Percentiles rank a stretch among this genome's conserved stretches.
These are phyloP conservation scores for Solenopsis fugax DNA, from an alignment of 1,140 invertebrate genomes.

Conservation along the genomic window DNA sequence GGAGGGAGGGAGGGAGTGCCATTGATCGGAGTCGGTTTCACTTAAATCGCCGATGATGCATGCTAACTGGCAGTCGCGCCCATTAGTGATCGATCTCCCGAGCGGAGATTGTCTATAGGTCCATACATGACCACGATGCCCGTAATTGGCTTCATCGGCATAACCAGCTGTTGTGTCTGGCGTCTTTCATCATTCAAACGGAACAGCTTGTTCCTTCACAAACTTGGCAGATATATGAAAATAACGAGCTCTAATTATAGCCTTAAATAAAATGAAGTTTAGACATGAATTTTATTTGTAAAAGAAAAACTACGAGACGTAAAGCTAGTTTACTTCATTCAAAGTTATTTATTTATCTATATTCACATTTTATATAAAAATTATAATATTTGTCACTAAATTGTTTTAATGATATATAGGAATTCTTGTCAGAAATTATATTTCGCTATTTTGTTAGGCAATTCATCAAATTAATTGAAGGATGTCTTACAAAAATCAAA, in stretches of 20 bases:
- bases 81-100: constrained; percentile 54
- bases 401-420: neutral
- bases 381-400: neutral
- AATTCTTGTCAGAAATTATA: neutral
- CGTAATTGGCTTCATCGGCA: constrained; percentile 54
- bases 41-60: constrained; percentile 66
- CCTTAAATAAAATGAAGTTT: neutral
- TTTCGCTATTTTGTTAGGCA: neutral
- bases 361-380: neutral
- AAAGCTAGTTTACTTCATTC: neutral
- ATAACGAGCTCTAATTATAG: constrained; percentile 6
- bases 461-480: too few species aligned
- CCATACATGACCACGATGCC: constrained; percentile 48
- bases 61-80: constrained; percentile 61
- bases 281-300: neutral
- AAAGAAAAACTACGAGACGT: neutral
- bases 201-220: constrained; percentile 43
- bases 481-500: too few species aligned
- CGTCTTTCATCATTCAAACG: constrained; percentile 61
- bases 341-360: neutral
- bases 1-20: neutral
- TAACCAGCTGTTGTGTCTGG: constrained; percentile 57
- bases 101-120: constrained; percentile 62
- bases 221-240: constrained; percentile 16
- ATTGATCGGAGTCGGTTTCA: constrained; percentile 62